Evolutionary conservation across 2,797 vertebrate genomes (phyloP), one percentile per base, ranked within the genome.

Genomic region (Myotis myotis): DNA sequence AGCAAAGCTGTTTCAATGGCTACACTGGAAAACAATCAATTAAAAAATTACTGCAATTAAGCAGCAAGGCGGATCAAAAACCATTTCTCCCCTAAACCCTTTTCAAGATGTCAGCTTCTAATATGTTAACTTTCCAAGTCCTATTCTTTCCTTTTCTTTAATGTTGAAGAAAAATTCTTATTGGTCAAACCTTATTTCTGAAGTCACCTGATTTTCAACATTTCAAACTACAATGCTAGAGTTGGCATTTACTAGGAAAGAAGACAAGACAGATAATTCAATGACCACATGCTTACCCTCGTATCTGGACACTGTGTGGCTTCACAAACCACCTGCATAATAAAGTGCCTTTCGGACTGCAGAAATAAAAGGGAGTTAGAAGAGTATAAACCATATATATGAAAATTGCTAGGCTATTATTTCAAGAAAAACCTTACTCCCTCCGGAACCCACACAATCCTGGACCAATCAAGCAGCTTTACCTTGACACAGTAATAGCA

Each of bases 291-390:
- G 98, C 99, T 99, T 98, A 99, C 99, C 98, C 99, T 99, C 49
- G 98, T 99, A 97, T 99, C 99, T 0, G 99, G 99, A 98, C 99
- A 99, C 98, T 99, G 99, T 0, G 99, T 99, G 22, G 99, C 99
- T 98, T 99, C 99, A 98, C 99, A 99, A 66, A 99, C 99, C 92
- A 99, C 99, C 98, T 99, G 99, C 99, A 99, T 99, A 98, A 99
- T 99, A 99, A 99, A 99, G 98, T 99, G 99, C 97, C 99, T 98
- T 98, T 99, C 99, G 49, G 99, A 99, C 99, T 99, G 97, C 6
- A 98, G 70, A 20, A 96, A 44, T n/a, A 88, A 96, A 89, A 93
- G 10, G 91, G 10, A 3, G 30, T 98, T 76, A 97, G 16, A 47
- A 91, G 0, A 20, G 17, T 1, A 4, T 55, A 15, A 88, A 17